Conservation (phyloP, 2,113 vertebrate genomes). For the Trachemys scripta region DNA sequence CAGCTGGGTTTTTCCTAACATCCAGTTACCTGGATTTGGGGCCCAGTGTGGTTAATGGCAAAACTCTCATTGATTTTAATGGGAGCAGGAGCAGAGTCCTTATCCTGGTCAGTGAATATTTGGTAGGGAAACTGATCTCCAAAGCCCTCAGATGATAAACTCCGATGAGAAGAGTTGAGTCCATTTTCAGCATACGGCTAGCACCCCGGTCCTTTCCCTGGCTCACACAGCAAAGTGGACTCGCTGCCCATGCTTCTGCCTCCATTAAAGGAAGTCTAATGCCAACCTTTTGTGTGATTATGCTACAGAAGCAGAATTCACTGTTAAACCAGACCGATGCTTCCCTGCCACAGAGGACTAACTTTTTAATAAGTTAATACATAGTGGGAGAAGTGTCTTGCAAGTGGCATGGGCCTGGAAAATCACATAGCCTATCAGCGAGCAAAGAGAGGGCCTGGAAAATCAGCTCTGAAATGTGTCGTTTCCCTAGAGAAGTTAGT, state of each 20-base stretch:
- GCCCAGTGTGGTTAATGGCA: not conserved
- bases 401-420: not conserved
- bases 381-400: fast-evolving
- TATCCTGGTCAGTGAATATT: not conserved
- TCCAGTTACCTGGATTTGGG: not conserved
- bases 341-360: not conserved
- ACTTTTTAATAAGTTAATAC: not conserved
- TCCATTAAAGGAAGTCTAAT: not conserved
- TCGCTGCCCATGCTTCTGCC: not conserved
- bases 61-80: not conserved
- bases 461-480: fast-evolving
- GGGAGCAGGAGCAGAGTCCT: not conserved
- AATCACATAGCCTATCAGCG: too few species aligned
- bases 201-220: fast-evolving
- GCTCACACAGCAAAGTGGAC: not conserved
- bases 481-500: not conserved
- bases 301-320: not conserved
- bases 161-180: fast-evolving
- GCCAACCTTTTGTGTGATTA: not conserved
- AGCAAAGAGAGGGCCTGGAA: fast-evolving
- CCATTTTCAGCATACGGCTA: fast-evolving
- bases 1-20: not conserved
- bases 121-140: not conserved
- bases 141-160: not conserved
- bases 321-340: not conserved